Percentiles rank a stretch among this genome's conserved stretches.
Evolutionary conservation across 2,113 vertebrate genomes (phyloP).

Genomic region (Sitta europaea): DNA sequence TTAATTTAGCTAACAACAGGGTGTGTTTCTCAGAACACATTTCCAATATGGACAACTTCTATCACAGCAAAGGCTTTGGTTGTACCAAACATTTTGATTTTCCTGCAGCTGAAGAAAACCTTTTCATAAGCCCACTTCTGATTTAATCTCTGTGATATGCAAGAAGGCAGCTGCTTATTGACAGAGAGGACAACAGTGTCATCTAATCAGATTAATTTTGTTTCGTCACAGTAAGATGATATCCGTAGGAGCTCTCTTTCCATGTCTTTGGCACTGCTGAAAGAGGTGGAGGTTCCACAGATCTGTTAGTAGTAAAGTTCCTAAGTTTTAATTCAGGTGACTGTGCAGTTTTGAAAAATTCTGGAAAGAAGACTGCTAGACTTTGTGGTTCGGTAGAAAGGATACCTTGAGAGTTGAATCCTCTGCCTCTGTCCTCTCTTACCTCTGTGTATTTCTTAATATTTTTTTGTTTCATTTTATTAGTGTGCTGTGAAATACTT

Average conservation of each 20-base stretch:
- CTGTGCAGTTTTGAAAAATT: background rate
- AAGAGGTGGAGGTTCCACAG: background rate
- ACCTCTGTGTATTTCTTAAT: background rate
- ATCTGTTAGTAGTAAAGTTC: background rate
- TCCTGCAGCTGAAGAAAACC: background rate
- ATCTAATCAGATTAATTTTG: background rate
- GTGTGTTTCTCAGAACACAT: background rate
- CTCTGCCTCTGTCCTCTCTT: background rate
- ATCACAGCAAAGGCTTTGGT: background rate
- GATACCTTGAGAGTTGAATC: background rate
- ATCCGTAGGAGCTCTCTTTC: background rate
- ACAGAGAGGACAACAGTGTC: background rate
- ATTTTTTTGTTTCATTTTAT: background rate
- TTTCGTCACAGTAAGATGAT: background rate
- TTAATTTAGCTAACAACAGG: background rate
- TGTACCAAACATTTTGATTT: background rate
- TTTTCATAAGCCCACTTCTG: background rate
- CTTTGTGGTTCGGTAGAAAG: background rate
- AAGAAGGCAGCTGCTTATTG: background rate
- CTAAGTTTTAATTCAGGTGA: background rate
- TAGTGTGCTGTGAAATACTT: background rate
- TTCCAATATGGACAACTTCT: background rate
- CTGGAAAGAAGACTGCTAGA: background rate
- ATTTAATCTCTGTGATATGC: background rate
- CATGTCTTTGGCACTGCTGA: background rate